Percentiles rank a stretch among this genome's conserved stretches.
These are phyloP conservation scores for Monarcha castaneiventris DNA, from an alignment of 2,113 vertebrate species.

Conservation along the genomic window DNA sequence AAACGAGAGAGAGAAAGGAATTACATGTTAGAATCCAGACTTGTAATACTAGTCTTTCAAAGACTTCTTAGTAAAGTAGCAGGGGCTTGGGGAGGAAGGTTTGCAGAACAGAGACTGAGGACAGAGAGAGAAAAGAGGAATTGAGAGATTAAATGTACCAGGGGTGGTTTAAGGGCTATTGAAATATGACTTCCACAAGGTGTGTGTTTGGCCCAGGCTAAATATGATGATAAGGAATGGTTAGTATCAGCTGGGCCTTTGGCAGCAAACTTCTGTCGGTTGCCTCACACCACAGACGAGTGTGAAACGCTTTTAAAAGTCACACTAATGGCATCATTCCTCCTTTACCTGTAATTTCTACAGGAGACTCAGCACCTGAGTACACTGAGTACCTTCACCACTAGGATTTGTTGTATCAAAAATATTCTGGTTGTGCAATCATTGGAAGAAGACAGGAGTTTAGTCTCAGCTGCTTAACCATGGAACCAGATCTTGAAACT, in stretches of 20 bases:
- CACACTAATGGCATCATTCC: not conserved
- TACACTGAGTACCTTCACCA: not conserved
- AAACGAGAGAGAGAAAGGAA: not conserved
- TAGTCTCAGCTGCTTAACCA: not conserved
- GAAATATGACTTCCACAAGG: not conserved
- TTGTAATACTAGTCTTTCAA: slow-evolving; percentile 49
- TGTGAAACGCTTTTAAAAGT: not conserved
- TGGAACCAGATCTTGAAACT: not conserved
- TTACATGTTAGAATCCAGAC: slow-evolving; percentile 11
- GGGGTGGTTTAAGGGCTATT: not conserved
- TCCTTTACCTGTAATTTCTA: not conserved
- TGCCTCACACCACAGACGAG: not conserved
- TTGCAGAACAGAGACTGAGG: not conserved
- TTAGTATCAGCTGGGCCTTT: not conserved
- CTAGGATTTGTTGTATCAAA: not conserved
- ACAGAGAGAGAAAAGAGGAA: slow-evolving; percentile 43
- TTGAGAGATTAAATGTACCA: slow-evolving; percentile 24
- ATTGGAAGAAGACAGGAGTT: not conserved
- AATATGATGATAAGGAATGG: not conserved
- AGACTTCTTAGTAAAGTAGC: slow-evolving; percentile 27
- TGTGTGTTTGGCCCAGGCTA: not conserved
- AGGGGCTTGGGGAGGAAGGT: not conserved
- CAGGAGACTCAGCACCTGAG: not conserved
- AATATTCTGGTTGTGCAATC: not conserved
- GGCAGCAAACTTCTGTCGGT: not conserved